Evolutionary conservation across 2,888 invertebrate species (phyloP), one percentile per base, ranked within the genome.

Genomic region (Tetanocera ferruginea): DNA sequence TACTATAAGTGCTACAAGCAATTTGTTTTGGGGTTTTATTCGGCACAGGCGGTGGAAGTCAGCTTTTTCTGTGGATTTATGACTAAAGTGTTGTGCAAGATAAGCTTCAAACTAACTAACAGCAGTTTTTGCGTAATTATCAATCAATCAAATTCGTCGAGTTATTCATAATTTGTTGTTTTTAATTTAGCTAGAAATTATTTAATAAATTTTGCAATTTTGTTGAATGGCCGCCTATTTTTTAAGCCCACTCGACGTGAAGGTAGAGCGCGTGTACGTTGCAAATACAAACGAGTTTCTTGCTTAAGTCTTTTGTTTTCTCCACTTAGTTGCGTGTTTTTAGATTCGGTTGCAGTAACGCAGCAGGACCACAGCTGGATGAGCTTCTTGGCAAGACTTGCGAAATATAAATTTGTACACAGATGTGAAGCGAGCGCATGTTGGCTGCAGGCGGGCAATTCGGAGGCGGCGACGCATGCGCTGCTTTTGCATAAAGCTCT

Each of bases 101-200:
- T 43, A 43, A 43, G 43, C 43, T 43, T 14, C 43, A 43, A 43
- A 43, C 43, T 43, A 43, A 43, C 43, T 43, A 43, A 43, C 43
- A 43, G 43, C 43, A 43, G 11, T 23, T 28, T 75, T 57, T 28
- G 25, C 43, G 85, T 85, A 85, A 86, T 85, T 86, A 85, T 84
- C 86, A 85, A 86, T 86, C 86, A 85, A 85, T 86, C 86, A 86
- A 83, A 85, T 66, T 57, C 70, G 69, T 71, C 64, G 75, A 74
- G 70, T 79, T 69, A 17, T 55, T 71, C 57, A 55, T 69, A 76
- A 80, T 64, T 72, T 76, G 70, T 67, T 64, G n/a, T 37, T 75
- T 75, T 37, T 62, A 52, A 75, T 75, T 75, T 75, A 43, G 62
- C n/a, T 60, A 34, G n/a, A 31, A 25, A 62, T 51, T 70, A 31